These are phyloP conservation scores for Hoplostethus mediterraneus DNA, from an alignment of 2,797 vertebrate genomes.

Conservation along the genomic window DNA sequence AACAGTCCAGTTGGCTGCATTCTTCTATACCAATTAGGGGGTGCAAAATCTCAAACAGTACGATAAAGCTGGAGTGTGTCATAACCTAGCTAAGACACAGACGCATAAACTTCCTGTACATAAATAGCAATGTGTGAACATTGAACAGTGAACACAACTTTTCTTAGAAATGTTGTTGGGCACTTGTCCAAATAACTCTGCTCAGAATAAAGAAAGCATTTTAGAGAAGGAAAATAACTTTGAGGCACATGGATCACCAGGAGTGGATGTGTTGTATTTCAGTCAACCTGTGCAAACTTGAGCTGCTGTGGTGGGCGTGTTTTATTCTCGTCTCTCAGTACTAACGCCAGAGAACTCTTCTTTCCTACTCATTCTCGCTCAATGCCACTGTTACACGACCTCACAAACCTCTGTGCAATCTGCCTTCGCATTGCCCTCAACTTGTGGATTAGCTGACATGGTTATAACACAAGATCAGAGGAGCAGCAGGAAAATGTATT, in stretches of 20 bases:
- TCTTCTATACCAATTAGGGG: constrained; percentile 43
- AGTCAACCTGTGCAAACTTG: constrained; percentile 23
- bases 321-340: constrained; percentile 14
- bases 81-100: constrained; percentile 33
- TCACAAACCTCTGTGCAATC: neutral
- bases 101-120: constrained; percentile 47
- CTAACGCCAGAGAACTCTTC: constrained; percentile 12
- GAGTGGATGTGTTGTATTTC: constrained; percentile 4
- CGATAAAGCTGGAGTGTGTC: constrained; percentile 31
- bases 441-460: constrained; percentile 28
- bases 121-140: constrained; percentile 36
- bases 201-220: constrained; percentile 50
- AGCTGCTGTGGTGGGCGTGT: constrained; percentile 7
- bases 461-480: constrained; percentile 23
- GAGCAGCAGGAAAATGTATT: constrained; percentile 19
- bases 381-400: neutral
- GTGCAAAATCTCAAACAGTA: constrained; percentile 44
- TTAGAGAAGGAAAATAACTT: constrained; percentile 19
- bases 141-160: constrained; percentile 2
- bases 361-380: constrained; percentile 7
- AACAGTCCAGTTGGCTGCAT: constrained; percentile 51
- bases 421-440: constrained; percentile 20
- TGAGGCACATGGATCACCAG: constrained; percentile 34
- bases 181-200: constrained; percentile 26
- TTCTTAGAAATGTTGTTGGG: constrained; percentile 38